Evolutionary conservation across 2,797 vertebrate species (phyloP), one percentile per base, ranked within the genome.

Genomic region (Argyrosomus regius): DNA sequence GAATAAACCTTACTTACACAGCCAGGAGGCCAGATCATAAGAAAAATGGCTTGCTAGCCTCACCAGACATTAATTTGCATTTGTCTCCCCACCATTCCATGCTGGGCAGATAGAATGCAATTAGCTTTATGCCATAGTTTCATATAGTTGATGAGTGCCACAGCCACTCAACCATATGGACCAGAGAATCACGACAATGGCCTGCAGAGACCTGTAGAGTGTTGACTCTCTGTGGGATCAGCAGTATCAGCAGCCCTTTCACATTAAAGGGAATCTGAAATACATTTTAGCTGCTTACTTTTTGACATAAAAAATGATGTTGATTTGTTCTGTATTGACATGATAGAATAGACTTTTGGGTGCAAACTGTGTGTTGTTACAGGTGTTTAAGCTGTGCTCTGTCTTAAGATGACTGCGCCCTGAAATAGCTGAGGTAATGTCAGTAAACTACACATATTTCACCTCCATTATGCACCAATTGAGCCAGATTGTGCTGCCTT

Each of bases 11-110:
- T 39, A 49, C 20, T 45, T 49, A 48, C 17, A 49, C 43, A 61
- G 8, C 17, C 35, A 57, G 49, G 41, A 65, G 60, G 17, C 12
- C 59, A 28, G 57, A 17, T 13, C 0, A 13, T 3, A 17, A 39
- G 11, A 58, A 20, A 49, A 50, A 50, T 31, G 72, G 59, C 71
- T 64, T 16, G 39, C 49, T 24, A 45, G 50, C 41, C 71, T 41
- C 0, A 0, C 3, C 59, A n/a, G 48, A 1, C 67, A 24, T 48
- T n/a, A 3, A 39, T 72, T 75, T 56, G 41, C 18, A 35, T 69
- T 43, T 50, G 45, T 31, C 50, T 57, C 22, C 6, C 4, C 53
- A 39, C 13, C 31, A 54, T 74, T 52, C 68, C 16, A 49, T 53
- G 49, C 1, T 10, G 43, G 31, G 39, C 43, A 71, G 28, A 70